phyloP scores from a whole-genome alignment of 1,140 invertebrate genomes.

The Globodera ellingtonae region DNA sequence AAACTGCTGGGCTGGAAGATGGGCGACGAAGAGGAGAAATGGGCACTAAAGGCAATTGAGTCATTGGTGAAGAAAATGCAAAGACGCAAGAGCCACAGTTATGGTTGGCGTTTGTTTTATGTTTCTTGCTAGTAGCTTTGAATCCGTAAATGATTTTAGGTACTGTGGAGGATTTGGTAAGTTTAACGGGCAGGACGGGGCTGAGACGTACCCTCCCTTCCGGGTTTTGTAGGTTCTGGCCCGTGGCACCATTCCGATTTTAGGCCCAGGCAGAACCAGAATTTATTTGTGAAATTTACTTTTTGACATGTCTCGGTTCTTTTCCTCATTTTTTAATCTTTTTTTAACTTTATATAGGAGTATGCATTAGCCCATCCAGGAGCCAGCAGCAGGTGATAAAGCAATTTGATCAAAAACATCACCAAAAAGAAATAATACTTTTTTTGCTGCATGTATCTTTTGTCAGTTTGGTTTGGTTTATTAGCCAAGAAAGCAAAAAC shows the following conservation, averaged over 20 bases:
- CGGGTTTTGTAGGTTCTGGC: no score
- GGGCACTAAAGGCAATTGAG: conserved; percentile 98
- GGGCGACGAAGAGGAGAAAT: conserved; percentile 70
- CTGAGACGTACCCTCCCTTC: no score
- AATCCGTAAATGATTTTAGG: conserved; percentile 70
- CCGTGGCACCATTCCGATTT: no score
- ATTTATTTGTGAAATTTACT: no score
- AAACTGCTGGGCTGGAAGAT: conserved; percentile 56
- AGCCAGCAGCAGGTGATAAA: conserved; percentile 76
- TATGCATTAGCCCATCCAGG: conserved; percentile 88
- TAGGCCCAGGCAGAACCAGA: no score
- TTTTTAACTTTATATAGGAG: conserved; percentile 68
- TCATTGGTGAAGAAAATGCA: conserved; percentile 90
- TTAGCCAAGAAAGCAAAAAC: no score
- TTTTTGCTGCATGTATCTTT: no score
- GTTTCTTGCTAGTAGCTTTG: conserved; percentile 67
- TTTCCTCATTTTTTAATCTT: not conserved
- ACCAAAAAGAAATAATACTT: no score
- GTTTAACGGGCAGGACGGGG: not conserved
- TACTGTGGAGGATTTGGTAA: conserved; percentile 88
- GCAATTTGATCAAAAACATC: no score
- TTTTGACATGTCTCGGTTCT: no score
- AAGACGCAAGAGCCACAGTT: conserved; percentile 49
- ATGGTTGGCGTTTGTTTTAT: not conserved
- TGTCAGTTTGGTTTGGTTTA: no score